Conservation (phyloP, 2,888 invertebrate genomes). For the Cepaea hortensis region DNA sequence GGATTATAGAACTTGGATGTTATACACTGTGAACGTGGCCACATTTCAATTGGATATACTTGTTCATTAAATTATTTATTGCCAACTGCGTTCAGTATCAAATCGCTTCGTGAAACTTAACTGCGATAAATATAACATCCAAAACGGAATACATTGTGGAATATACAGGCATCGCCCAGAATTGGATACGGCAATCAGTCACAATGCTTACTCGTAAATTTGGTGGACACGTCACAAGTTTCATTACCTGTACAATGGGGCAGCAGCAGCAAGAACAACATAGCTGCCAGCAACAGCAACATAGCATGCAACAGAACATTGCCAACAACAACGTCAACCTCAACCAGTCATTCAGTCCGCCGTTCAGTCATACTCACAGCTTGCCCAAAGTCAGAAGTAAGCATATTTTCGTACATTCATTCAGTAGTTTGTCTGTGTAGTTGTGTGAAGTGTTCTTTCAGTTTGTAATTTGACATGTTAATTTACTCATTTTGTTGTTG, state of each 20-base stretch:
- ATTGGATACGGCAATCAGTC: constrained; percentile 19
- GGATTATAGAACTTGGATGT: not conserved
- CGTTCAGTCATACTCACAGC: not conserved
- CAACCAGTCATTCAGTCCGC: not conserved
- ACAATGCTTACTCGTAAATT: constrained; percentile 32
- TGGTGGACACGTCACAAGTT: constrained; percentile 17
- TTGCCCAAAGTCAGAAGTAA: constrained; percentile 46
- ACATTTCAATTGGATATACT: not conserved
- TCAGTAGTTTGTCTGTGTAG: constrained; percentile 33
- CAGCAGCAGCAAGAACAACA: constrained; percentile 22
- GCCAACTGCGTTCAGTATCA: not conserved
- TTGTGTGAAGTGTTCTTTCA: not conserved
- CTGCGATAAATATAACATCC: not conserved
- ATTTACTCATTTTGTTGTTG: not conserved
- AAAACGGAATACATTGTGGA: constrained; percentile 35
- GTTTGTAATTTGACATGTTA: not conserved
- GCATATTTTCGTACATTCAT: not conserved
- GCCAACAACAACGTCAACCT: constrained; percentile 44
- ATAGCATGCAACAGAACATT: constrained; percentile 36
- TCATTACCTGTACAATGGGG: constrained; percentile 41
- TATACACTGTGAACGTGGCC: not conserved
- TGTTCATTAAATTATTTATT: not conserved
- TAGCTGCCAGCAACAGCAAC: not conserved
- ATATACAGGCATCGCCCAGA: not conserved
- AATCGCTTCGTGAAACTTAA: not conserved